A percentile compares a stretch with the other conserved stretches of the same genome.
Evolutionary conservation across 1,140 invertebrate species (phyloP).

Genomic region (Drosophila virilis): DNA sequence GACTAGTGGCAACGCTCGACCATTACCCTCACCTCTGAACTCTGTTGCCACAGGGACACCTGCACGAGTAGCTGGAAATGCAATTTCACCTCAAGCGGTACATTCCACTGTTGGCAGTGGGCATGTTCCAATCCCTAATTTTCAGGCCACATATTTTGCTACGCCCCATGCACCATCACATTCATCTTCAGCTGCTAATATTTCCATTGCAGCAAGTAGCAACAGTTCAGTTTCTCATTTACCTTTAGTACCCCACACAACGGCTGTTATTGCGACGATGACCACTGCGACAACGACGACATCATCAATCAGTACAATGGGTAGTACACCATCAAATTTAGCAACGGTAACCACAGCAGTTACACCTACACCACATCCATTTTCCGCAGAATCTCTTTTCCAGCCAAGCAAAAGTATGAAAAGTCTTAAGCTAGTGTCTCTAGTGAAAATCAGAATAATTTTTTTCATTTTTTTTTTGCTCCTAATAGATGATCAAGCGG

Average conservation of each 20-base stretch:
- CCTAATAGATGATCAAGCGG: conserved; percentile 88
- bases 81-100: conserved; percentile 64
- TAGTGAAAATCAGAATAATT: not conserved
- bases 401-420: conserved; percentile 90
- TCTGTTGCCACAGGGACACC: conserved; percentile 24
- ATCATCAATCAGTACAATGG: conserved; percentile 42
- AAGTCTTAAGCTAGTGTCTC: not conserved
- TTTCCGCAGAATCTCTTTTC: conserved; percentile 94
- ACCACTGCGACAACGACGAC: conserved; percentile 51
- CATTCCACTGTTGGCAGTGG: conserved; percentile 47
- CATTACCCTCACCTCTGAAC: conserved; percentile 87
- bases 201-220: conserved; percentile 37
- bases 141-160: conserved; percentile 66
- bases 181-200: conserved; percentile 76
- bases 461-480: conserved; percentile 10
- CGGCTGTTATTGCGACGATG: conserved; percentile 45
- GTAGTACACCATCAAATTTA: conserved; percentile 31
- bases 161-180: conserved; percentile 84
- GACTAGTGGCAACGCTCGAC: conserved; percentile 88
- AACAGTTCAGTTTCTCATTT: conserved; percentile 33
- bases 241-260: conserved; percentile 42
- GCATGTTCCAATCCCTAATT: conserved; percentile 48
- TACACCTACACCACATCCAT: conserved; percentile 87
- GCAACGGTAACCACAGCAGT: conserved; percentile 83
- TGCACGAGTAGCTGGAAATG: conserved; percentile 49